Evolutionary conservation across 2,888 invertebrate species (phyloP), one percentile per base, ranked within the genome.

Genomic region (Ryuthela nishihirai): DNA sequence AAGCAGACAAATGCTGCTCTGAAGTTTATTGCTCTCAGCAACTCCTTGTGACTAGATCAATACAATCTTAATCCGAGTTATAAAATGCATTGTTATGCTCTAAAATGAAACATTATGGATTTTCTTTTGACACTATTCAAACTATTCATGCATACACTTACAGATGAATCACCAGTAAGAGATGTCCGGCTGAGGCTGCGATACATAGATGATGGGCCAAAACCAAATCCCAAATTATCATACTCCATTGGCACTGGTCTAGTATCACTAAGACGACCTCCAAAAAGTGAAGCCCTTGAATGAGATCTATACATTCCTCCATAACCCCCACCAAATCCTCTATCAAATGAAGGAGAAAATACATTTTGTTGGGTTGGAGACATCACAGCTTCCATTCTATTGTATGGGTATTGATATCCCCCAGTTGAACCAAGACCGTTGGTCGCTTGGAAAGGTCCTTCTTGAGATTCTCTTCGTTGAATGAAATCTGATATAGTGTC

Each of bases 111-210:
- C n/a, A n/a, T n/a, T n/a, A n/a, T n/a, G n/a, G n/a, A n/a, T n/a
- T n/a, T n/a, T n/a, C n/a, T n/a, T n/a, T n/a, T n/a, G n/a, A n/a
- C n/a, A n/a, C n/a, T n/a, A n/a, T n/a, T n/a, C n/a, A n/a, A n/a
- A n/a, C n/a, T n/a, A n/a, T n/a, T n/a, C n/a, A n/a, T n/a, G n/a
- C n/a, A n/a, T n/a, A n/a, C n/a, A 29, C 52, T 52, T 20, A 58
- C 58, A 15, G 58, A 23, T 34, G 34, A 52, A 9, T 62, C 62
- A 6, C 62, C 54, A 7, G 45, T 49, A 3, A 62, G 34, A 7
- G 62, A 62, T 20, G 47, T 40, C 10, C 56, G 48, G 21, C 62
- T 62, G 4, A 58, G 34, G 23, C 62, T 62, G 15, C 62, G 47
- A 21, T 55, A 56, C 47, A 62, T 46, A 0, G 60, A 46, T 17